These are phyloP conservation scores for Harpalus rubripes DNA, from an alignment of 2,888 invertebrate genomes.

Conservation along the genomic window DNA sequence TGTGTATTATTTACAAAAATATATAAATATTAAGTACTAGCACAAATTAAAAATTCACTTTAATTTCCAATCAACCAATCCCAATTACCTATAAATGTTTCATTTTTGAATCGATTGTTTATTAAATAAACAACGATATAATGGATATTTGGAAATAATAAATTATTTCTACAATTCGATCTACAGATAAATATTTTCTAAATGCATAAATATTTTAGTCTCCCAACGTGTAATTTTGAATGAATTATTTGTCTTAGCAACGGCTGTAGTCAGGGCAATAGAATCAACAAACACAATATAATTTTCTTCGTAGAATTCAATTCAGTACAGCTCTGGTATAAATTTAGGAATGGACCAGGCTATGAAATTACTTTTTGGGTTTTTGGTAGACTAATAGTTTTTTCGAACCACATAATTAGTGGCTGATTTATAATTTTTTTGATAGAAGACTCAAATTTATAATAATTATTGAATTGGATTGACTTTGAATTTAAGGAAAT, in stretches of 20 bases:
- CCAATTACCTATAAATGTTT: constrained; percentile 18
- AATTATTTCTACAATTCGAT: constrained; percentile 12
- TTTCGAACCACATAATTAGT: background rate
- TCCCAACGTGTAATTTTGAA: constrained; percentile 1
- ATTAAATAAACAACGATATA: constrained; percentile 27
- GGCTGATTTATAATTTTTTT: background rate
- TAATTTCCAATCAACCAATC: background rate
- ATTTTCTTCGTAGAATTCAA: too few relatives aligned
- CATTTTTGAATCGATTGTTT: constrained; percentile 19
- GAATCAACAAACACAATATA: too few relatives aligned
- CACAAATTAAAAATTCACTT: constrained; percentile 6
- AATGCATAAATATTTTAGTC: constrained; percentile 3
- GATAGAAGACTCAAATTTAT: too few relatives aligned
- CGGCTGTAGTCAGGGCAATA: too few relatives aligned
- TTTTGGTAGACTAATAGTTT: background rate
- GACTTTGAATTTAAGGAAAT: too few relatives aligned
- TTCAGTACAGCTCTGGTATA: too few relatives aligned
- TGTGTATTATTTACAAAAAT: too few relatives aligned
- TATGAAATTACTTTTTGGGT: background rate
- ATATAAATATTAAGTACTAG: background rate
- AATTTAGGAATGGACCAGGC: background rate
- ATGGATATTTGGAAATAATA: constrained; percentile 29
- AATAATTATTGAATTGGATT: too few relatives aligned
- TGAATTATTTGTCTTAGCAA: background rate
- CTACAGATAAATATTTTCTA: constrained; percentile 1